Evolutionary conservation across 2,888 invertebrate genomes (phyloP).

Genomic region (Minunthozetes semirufus): DNA sequence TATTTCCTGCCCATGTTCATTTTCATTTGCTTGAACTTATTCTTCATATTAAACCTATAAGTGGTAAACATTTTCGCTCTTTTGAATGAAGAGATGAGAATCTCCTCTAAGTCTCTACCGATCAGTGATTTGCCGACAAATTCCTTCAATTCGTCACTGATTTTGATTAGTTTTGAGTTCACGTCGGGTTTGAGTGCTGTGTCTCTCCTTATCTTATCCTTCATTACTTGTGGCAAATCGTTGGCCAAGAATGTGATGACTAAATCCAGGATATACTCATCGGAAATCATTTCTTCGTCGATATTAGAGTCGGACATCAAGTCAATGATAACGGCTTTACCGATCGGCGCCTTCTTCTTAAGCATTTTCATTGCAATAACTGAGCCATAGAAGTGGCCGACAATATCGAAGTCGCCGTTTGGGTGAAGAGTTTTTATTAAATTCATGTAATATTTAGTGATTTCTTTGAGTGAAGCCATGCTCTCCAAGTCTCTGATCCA

Average conservation of each 20-base stretch:
- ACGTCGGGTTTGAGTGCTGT: background rate
- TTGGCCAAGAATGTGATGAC: background rate
- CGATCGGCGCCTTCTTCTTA: conserved; percentile 63
- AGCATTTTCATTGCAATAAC: conserved; percentile 93
- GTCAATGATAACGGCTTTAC: conserved; percentile 44
- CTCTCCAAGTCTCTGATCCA: conserved; percentile 55
- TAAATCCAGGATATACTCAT: conserved; percentile 5
- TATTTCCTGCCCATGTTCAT: background rate
- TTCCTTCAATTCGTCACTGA: background rate
- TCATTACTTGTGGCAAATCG: background rate
- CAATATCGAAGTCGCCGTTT: conserved; percentile 74
- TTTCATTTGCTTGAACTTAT: background rate
- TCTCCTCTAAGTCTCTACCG: background rate
- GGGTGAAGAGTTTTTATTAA: conserved; percentile 70
- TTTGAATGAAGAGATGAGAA: background rate
- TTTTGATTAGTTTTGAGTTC: background rate
- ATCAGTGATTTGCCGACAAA: background rate
- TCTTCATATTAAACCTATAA: background rate
- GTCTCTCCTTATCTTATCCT: background rate
- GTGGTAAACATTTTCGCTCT: background rate
- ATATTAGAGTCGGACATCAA: background rate
- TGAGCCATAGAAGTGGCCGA: conserved; percentile 94
- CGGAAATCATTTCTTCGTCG: background rate
- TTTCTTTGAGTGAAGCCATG: conserved; percentile 30
- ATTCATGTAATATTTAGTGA: conserved; percentile 44